These are phyloP conservation scores for Dynastes maya DNA, from an alignment of 2,888 invertebrate genomes.

Conservation along the genomic window DNA sequence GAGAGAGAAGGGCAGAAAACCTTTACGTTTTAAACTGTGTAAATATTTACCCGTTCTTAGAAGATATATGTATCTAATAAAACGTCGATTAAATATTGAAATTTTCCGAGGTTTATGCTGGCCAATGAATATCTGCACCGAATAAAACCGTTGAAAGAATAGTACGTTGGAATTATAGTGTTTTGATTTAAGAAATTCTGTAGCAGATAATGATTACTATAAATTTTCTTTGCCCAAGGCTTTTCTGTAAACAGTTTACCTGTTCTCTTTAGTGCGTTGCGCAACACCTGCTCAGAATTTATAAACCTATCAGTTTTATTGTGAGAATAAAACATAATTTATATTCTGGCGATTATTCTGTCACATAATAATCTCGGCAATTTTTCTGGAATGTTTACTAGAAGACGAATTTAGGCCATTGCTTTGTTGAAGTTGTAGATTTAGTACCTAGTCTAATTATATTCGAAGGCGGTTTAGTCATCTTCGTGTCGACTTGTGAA, in stretches of 20 bases:
- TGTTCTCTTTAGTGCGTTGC: not conserved
- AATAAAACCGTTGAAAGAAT: slow-evolving; percentile 9
- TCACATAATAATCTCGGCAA: slow-evolving; percentile 6
- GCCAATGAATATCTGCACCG: slow-evolving; percentile 15
- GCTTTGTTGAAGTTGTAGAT: too few species aligned
- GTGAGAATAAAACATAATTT: not conserved
- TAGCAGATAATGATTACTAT: slow-evolving; percentile 1
- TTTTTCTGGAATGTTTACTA: too few species aligned
- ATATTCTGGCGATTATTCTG: not conserved
- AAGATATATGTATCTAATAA: slow-evolving; percentile 47
- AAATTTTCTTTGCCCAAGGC: not conserved
- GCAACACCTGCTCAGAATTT: not conserved
- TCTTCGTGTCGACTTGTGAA: too few species aligned
- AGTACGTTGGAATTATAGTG: not conserved
- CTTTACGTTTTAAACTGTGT: slow-evolving; percentile 48
- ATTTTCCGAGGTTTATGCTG: slow-evolving; percentile 26
- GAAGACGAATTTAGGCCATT: too few species aligned
- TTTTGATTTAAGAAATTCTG: slow-evolving; percentile 15
- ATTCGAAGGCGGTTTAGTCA: too few species aligned
- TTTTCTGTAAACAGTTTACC: slow-evolving; percentile 12
- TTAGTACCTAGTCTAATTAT: too few species aligned
- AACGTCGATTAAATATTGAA: slow-evolving; percentile 48
- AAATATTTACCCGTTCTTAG: slow-evolving; percentile 46
- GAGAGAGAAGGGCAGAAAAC: not conserved
- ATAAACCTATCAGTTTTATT: slow-evolving; percentile 13